Conservation (phyloP, 2,113 vertebrate genomes). For the Globicephala melas region DNA sequence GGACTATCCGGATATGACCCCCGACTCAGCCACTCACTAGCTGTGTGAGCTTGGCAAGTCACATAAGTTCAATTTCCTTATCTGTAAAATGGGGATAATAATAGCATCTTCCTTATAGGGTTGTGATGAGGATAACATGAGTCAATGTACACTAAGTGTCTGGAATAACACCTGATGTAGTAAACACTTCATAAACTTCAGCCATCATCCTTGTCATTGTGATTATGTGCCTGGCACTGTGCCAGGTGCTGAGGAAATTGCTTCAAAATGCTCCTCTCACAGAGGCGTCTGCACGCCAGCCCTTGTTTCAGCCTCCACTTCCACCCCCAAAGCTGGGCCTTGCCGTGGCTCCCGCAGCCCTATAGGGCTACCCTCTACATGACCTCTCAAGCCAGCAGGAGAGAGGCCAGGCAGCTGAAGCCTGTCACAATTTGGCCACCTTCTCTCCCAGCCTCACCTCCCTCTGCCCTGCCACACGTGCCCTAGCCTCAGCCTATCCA, state of each 20-base stretch:
- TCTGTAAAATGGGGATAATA: slow-evolving; percentile 57
- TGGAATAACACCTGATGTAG: slow-evolving; percentile 22
- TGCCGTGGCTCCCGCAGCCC: neutral
- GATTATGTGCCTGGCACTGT: neutral
- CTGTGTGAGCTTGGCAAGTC: neutral
- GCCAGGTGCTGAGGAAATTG: neutral
- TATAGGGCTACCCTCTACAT: neutral
- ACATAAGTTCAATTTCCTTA: neutral
- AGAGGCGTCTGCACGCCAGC: neutral
- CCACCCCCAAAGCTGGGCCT: neutral
- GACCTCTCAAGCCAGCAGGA: neutral
- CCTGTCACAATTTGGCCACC: neutral
- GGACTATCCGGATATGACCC: neutral
- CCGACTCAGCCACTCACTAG: neutral
- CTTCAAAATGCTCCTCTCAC: neutral
- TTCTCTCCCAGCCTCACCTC: neutral
- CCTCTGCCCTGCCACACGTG: neutral
- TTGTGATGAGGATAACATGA: neutral
- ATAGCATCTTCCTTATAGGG: slow-evolving; percentile 43
- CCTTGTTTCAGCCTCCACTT: neutral
- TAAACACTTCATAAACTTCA: neutral
- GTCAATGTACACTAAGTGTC: neutral
- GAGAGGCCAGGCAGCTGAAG: neutral
- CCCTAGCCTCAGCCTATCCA: neutral
- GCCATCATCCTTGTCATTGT: neutral